Conservation (phyloP, 1,140 invertebrate genomes). For the Aphis gossypii region DNA sequence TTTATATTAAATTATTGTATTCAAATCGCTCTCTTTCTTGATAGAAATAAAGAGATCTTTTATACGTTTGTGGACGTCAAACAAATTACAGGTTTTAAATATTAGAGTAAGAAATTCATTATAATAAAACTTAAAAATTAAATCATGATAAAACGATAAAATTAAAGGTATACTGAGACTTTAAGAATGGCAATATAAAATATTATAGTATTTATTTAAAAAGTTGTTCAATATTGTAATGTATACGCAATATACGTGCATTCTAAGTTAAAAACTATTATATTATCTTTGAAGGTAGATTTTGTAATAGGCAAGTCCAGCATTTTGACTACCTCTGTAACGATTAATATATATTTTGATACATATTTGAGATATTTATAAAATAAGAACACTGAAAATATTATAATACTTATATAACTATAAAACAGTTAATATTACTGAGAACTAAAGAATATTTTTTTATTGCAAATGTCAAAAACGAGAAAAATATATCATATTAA, state of each 20-base stretch:
- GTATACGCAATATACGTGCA: background rate
- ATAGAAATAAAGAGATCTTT: background rate
- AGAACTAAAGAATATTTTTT: background rate
- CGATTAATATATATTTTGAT: no score
- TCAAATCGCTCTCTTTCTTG: background rate
- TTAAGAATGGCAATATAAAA: background rate
- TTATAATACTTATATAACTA: background rate
- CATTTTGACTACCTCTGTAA: background rate
- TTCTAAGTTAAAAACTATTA: background rate
- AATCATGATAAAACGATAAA: background rate
- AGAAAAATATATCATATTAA: background rate
- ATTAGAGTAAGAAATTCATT: background rate
- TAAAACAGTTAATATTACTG: background rate
- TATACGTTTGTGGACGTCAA: background rate
- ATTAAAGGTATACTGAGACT: background rate
- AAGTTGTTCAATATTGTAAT: background rate
- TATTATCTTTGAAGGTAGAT: background rate
- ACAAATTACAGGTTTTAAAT: background rate
- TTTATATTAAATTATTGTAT: slow-evolving; percentile 1
- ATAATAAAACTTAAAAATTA: background rate
- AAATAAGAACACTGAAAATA: background rate
- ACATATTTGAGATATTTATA: background rate
- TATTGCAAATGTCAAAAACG: background rate
- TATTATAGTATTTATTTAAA: background rate
- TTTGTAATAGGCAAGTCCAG: background rate